These are phyloP conservation scores for Agrochola circellaris DNA, from an alignment of 2,888 invertebrate species.

Conservation along the genomic window DNA sequence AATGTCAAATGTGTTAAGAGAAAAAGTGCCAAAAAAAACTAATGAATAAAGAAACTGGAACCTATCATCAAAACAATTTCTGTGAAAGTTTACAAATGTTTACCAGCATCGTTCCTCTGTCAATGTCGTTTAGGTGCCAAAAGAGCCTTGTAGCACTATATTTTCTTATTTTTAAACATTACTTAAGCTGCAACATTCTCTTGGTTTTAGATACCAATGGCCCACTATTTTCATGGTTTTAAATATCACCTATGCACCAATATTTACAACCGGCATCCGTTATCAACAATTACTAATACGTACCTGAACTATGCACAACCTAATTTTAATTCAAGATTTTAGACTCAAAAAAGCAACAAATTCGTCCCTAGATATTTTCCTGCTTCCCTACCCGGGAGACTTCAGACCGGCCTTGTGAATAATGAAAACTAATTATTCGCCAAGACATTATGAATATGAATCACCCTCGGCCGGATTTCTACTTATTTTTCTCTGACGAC, in stretches of 20 bases:
- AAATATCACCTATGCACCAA: not conserved
- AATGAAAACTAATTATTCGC: conserved; percentile 82
- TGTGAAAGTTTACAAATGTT: no score
- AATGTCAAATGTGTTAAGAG: no score
- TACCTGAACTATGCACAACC: conserved; percentile 4
- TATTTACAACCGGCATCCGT: not conserved
- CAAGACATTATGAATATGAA: conserved; percentile 80
- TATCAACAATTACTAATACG: not conserved
- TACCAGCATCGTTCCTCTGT: no score
- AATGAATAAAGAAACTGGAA: no score
- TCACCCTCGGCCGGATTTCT: conserved; percentile 69
- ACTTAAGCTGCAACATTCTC: no score
- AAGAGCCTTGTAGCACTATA: no score
- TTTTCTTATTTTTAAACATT: no score
- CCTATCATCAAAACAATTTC: no score
- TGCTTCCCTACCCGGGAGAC: conserved; percentile 26
- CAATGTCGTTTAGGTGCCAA: no score
- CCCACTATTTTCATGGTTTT: no score
- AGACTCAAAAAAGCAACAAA: conserved; percentile 38
- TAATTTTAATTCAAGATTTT: conserved; percentile 33
- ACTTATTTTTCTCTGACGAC: conserved; percentile 74
- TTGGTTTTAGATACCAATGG: no score
- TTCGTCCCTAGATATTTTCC: conserved; percentile 44
- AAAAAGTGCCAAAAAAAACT: no score
- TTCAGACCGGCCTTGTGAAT: conserved; percentile 65